Conservation (phyloP, 1,140 invertebrate genomes). For the Sitobion miscanthi region DNA sequence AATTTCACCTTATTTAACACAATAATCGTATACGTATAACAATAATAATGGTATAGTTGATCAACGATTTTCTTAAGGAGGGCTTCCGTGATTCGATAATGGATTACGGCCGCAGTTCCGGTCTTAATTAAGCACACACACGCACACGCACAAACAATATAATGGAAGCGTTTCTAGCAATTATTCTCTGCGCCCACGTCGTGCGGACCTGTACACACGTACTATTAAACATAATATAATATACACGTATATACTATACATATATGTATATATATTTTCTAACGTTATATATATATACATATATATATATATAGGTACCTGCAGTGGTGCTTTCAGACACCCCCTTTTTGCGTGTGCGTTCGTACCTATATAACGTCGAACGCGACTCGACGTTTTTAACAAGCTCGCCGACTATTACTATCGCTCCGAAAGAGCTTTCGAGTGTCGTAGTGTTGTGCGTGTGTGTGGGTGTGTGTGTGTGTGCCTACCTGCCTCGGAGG, state of each 20-base stretch:
- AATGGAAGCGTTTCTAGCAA: conserved; percentile 1
- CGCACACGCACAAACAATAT: neutral
- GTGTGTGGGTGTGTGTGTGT: neutral
- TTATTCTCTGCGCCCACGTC: neutral
- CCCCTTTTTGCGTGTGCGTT: neutral
- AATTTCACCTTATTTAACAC: conserved; percentile 3
- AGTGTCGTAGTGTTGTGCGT: neutral
- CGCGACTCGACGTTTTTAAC: conserved; percentile 16
- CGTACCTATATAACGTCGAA: neutral
- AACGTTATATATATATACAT: too few species aligned
- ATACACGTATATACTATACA: neutral
- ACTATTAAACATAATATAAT: neutral
- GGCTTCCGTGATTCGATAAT: conserved; percentile 34
- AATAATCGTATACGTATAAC: neutral
- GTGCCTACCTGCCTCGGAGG: neutral
- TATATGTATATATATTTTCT: too few species aligned
- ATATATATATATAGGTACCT: too few species aligned
- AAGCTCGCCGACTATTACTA: neutral
- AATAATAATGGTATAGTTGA: neutral
- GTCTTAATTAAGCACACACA: neutral
- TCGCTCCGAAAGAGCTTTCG: neutral
- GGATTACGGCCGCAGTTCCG: neutral
- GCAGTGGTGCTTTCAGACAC: neutral
- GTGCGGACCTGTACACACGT: neutral
- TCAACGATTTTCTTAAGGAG: neutral